phyloP scores from a whole-genome alignment of 1,140 invertebrate genomes.

The Tribolium castaneum region DNA sequence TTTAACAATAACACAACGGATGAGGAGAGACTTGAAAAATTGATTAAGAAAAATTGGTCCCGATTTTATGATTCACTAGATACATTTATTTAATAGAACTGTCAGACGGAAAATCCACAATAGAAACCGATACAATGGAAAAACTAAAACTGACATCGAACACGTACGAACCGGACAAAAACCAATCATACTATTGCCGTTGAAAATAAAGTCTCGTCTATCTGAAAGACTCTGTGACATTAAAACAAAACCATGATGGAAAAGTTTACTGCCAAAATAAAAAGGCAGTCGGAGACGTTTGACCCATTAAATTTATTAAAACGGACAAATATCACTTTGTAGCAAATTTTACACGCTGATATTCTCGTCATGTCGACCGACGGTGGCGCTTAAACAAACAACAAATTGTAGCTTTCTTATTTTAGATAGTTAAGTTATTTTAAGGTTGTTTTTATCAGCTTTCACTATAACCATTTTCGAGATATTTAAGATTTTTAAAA shows the following conservation, averaged over 20 bases:
- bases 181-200: slow-evolving; percentile 26
- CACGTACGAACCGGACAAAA: slow-evolving; percentile 9
- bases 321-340: slow-evolving; percentile 8
- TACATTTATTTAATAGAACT: slow-evolving; percentile 32
- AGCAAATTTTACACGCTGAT: background rate
- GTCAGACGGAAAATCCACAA: slow-evolving; percentile 16
- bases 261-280: slow-evolving; percentile 22
- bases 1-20: background rate
- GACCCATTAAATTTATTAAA: slow-evolving; percentile 29
- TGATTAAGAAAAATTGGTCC: slow-evolving; percentile 19
- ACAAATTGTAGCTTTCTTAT: too few species aligned
- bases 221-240: slow-evolving; percentile 21
- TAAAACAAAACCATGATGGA: slow-evolving; percentile 14
- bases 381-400: too few species aligned
- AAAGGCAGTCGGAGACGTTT: background rate
- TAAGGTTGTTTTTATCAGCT: too few species aligned
- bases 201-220: slow-evolving; percentile 26
- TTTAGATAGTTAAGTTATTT: too few species aligned
- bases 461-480: too few species aligned
- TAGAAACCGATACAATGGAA: slow-evolving; percentile 19
- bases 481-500: too few species aligned
- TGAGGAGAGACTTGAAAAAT: background rate
- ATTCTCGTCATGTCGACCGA: too few species aligned
- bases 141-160: slow-evolving; percentile 6
- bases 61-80: slow-evolving; percentile 28